phyloP scores from a whole-genome alignment of 2,888 invertebrate species.

The Drosophila gaucha region DNA sequence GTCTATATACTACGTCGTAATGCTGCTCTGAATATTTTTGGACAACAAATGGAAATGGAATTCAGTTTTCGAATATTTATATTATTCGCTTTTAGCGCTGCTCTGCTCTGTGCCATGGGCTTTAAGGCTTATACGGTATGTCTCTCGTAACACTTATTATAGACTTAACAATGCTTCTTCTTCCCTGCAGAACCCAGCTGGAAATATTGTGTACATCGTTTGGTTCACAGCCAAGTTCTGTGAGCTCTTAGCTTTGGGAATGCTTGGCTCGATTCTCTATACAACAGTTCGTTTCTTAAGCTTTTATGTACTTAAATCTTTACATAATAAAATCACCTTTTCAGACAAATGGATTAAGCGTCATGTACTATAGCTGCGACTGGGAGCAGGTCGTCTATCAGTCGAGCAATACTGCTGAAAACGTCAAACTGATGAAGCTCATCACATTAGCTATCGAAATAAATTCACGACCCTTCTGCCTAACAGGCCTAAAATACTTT shows the following conservation, averaged over 20 bases:
- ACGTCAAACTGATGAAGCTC: constrained; percentile 71
- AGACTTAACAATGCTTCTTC: background rate
- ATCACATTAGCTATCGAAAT: constrained; percentile 63
- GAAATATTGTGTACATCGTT: constrained; percentile 58
- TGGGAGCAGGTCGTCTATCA: constrained; percentile 72
- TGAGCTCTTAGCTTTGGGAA: constrained; percentile 70
- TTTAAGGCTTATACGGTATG: constrained; percentile 78
- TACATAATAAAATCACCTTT: background rate
- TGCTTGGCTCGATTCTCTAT: constrained; percentile 68
- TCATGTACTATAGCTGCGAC: constrained; percentile 69
- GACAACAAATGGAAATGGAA: constrained; percentile 60
- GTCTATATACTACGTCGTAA: constrained; percentile 60
- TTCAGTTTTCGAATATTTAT: constrained; percentile 79
- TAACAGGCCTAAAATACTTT: constrained; percentile 77
- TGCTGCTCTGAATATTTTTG: constrained; percentile 72
- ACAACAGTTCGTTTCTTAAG: constrained; percentile 53
- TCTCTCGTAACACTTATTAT: background rate
- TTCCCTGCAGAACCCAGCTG: constrained; percentile 57
- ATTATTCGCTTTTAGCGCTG: constrained; percentile 74
- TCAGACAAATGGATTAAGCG: constrained; percentile 68
- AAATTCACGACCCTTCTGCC: constrained; percentile 64
- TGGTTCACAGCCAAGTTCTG: constrained; percentile 71
- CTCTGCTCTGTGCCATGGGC: constrained; percentile 71
- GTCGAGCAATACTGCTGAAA: constrained; percentile 56
- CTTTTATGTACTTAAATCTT: background rate